Evolutionary conservation across 1,140 invertebrate species (phyloP), one percentile per base, ranked within the genome.

Genomic region (Bombus superbus): DNA sequence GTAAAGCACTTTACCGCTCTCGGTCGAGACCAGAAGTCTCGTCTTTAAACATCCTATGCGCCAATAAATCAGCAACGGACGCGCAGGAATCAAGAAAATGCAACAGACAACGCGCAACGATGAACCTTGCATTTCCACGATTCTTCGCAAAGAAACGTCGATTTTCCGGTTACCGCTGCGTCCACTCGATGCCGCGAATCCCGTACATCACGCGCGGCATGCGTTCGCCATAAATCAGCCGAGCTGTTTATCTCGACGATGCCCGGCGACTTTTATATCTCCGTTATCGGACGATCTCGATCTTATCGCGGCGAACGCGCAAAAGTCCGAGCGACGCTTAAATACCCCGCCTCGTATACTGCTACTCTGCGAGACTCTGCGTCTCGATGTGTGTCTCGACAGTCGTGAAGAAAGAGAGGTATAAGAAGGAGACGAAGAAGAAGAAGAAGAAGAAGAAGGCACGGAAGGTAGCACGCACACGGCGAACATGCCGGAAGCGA

Each of bases 401-500:
- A 9, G 32, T 25, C 32, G n/a, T 4, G 28, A 28, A 28, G n/a
- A 18, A 68, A 35, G 32, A 18, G 6, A 15, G 38, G 35, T 15
- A 25, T n/a, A 28, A 72, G 8, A 22, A 22, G 38, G 25, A n/a
- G 28, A 35, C 4, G 35, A 40, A 18, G 18, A 10, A n/a, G 38
- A 40, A 59, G 22, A 44, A 53, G 68, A 62, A 47, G 15, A 80
- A 25, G 53, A 66, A 75, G 83, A 57, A 38, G 57, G 40, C 40
- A 83, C 57, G 42, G 81, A 68, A 71, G 76, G 38, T 76, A 76
- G 71, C 62, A 78, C 75, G 71, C 80, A 81, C 75, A 83, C 78
- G 74, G 74, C 68, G 77, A 71, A 72, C 59, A 81, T 91, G 88
- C 83, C 88, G 85, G 86, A 90, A 91, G 86, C 80, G 88, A 77